Base-by-base conservation (phyloP, 2,888 invertebrate genomes). In the Campoplex capitator region DNA sequence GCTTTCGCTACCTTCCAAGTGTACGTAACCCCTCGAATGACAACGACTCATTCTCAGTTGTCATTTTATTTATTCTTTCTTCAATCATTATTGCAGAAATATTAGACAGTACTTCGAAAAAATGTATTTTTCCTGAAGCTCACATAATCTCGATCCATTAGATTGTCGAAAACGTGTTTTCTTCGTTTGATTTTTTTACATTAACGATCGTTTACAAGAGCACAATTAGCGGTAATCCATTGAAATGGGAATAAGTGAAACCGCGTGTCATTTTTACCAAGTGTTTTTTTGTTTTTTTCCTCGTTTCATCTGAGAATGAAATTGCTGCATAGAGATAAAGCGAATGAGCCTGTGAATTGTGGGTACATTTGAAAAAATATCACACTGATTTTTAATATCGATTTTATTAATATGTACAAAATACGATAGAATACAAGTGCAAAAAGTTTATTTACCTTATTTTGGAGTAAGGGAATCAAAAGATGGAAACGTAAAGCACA, bases 331-430 rank as follows among this genome's bases (percentile, higher is more conserved):
- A 42, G 54, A 54, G 54, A 42, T 28, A 62, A 75, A 75, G 65
- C 35, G 42, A 23, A 38, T 11, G 65, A 51, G 67, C 35, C 76
- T 51, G 45, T 67, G 76, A 51, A 77, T 48, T 51, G 48, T 67
- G 67, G 35, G n/a, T 51, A 35, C 67, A 23, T 67, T 67, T 35
- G 51, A 73, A 13, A 38, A 67, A 54, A 54, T 35, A 11, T 67
- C 9, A 38, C 54, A 23, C 48, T 48, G 67, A 77, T 77, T 67
- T 51, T 16, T 16, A 35, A 16, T 48, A 70, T 68, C 58, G 9
- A 56, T 70, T 70, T 74, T 62, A 79, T 79, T 45, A 38, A 51
- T 70, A 84, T 75, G 79, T 75, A 51, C 51, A 51, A 51, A 51
- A 18, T n/a, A n/a, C 18, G 18, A 51, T 51, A n/a, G 1, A 51